Evolutionary conservation across 2,797 vertebrate species (phyloP).

Genomic region (Todus mexicanus): DNA sequence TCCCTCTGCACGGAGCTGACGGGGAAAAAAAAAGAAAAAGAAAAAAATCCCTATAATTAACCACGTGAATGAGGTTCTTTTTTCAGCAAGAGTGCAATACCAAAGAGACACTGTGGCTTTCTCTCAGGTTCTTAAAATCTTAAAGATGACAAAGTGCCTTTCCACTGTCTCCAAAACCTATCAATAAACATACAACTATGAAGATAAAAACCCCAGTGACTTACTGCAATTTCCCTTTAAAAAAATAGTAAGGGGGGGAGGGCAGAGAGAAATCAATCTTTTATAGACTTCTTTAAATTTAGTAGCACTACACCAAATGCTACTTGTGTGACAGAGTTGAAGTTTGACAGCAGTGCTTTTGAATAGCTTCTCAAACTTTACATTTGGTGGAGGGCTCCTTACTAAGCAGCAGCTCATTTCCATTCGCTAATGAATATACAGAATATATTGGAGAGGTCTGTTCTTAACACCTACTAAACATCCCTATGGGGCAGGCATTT

Average conservation of each 20-base stretch:
- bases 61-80: not conserved
- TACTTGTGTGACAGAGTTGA: not conserved
- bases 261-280: not conserved
- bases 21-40: not conserved
- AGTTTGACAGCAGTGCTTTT: not conserved
- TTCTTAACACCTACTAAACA: not conserved
- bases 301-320: not conserved
- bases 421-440: not conserved
- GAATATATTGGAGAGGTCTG: not conserved
- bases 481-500: not conserved
- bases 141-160: not conserved
- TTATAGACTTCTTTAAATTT: not conserved
- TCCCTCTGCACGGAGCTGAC: not conserved
- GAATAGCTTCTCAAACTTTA: not conserved
- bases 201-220: not conserved
- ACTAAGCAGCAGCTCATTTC: not conserved
- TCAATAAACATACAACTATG: not conserved
- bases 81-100: not conserved
- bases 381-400: not conserved
- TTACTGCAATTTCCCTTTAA: not conserved
- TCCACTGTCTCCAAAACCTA: not conserved
- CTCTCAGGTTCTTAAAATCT: not conserved
- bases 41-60: slow-evolving; percentile 1
- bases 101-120: not conserved
- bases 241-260: not conserved